Percentiles rank a stretch among this genome's conserved stretches.
These are phyloP conservation scores for Leptoteleia sp. DNA, from an alignment of 1,140 invertebrate species.

Conservation along the genomic window DNA sequence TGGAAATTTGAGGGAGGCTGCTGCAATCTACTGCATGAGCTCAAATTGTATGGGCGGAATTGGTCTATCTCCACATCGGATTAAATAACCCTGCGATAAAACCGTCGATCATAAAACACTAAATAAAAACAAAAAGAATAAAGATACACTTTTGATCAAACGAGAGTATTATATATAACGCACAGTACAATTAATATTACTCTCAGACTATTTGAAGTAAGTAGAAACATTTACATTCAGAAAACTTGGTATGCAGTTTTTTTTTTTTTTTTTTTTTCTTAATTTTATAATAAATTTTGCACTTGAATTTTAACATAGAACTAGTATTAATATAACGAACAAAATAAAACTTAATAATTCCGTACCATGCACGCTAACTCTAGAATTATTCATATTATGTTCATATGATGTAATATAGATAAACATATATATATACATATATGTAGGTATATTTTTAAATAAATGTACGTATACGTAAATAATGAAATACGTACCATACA, in stretches of 20 bases:
- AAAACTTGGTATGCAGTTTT: too few species aligned
- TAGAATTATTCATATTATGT: conserved; percentile 19
- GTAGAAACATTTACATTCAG: too few species aligned
- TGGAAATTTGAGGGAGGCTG: conserved; percentile 20
- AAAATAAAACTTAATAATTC: too few species aligned
- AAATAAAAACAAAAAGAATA: background rate
- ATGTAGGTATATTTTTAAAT: too few species aligned
- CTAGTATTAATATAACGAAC: too few species aligned
- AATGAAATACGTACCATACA: conserved; percentile 60
- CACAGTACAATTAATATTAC: conserved; percentile 1
- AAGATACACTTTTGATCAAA: background rate
- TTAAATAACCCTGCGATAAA: background rate
- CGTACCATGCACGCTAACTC: too few species aligned
- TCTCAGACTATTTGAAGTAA: background rate
- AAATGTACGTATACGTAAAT: conserved; percentile 49
- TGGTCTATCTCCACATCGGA: conserved; percentile 18
- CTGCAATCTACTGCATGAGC: conserved; percentile 13
- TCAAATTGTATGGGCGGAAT: conserved; percentile 32
- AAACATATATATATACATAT: conserved; percentile 28
- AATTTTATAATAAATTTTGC: too few species aligned
- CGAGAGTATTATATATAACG: background rate
- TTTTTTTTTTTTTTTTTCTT: too few species aligned
- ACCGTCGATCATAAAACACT: background rate
- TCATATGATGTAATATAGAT: conserved; percentile 22
- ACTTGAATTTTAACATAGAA: too few species aligned